Evolutionary conservation across 1,140 invertebrate genomes (phyloP).

Genomic region (Stegodyphus dumicola): DNA sequence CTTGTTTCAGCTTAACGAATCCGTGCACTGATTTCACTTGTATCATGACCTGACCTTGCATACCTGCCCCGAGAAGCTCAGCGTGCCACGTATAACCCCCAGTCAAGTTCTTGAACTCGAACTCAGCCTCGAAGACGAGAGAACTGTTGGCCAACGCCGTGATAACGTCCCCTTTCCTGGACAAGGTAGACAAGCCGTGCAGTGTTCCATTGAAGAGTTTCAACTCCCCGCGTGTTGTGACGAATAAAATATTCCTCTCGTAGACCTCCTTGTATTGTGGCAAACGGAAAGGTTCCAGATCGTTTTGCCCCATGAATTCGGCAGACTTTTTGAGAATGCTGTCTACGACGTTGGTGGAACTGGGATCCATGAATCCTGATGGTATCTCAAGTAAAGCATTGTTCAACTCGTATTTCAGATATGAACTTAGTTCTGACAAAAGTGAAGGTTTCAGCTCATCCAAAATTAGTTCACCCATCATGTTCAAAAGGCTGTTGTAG

Average conservation of each 20-base stretch:
- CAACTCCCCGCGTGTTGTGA: constrained; percentile 38
- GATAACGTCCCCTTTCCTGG: constrained; percentile 60
- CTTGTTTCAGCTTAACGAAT: constrained; percentile 51
- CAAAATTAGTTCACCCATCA: constrained; percentile 61
- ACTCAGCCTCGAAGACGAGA: constrained; percentile 61
- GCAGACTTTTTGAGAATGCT: constrained; percentile 36
- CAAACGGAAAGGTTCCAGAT: constrained; percentile 61
- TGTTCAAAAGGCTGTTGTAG: constrained; percentile 60
- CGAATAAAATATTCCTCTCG: constrained; percentile 11
- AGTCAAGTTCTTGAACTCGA: constrained; percentile 63
- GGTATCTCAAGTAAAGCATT: constrained; percentile 45
- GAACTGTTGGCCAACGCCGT: constrained; percentile 58
- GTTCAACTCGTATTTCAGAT: constrained; percentile 56
- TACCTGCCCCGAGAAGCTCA: constrained; percentile 29
- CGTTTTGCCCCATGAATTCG: constrained; percentile 10
- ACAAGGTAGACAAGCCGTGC: constrained; percentile 61
- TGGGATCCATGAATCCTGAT: constrained; percentile 12
- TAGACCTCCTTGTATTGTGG: constrained; percentile 51
- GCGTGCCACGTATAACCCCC: constrained; percentile 58
- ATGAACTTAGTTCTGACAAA: constrained; percentile 31
- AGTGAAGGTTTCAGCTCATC: constrained; percentile 57
- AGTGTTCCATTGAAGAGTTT: constrained; percentile 60
- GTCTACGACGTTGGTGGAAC: constrained; percentile 59
- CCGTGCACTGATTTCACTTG: constrained; percentile 45
- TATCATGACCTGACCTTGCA: constrained; percentile 25